A percentile compares a stretch with the other conserved stretches of the same genome.
Conservation (phyloP, 2,888 invertebrate species). For the Copidosoma aretas region DNA sequence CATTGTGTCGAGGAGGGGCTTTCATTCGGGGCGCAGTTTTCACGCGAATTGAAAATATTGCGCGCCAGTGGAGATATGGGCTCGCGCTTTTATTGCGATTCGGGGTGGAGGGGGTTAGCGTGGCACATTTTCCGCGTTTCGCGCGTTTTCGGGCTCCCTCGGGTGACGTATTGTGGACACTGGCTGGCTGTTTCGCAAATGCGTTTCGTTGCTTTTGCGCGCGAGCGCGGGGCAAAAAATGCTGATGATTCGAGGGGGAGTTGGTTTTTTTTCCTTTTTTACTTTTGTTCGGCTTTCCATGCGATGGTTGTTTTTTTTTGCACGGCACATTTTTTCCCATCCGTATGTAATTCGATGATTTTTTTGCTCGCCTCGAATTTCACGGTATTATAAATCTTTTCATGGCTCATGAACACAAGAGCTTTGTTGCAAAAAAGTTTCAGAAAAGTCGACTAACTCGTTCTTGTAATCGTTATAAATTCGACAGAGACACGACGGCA, state of each 20-base stretch:
- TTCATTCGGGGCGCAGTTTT: slow-evolving; percentile 19
- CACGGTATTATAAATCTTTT: no score
- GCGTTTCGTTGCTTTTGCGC: not conserved
- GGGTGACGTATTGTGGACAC: slow-evolving; percentile 22
- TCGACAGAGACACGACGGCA: no score
- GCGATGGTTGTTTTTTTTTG: slow-evolving; percentile 9
- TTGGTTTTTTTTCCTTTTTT: not conserved
- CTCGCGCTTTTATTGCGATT: slow-evolving; percentile 21
- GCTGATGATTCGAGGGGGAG: slow-evolving; percentile 25
- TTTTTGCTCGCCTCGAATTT: no score
- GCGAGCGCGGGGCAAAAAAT: slow-evolving; percentile 18
- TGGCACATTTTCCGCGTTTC: slow-evolving; percentile 36
- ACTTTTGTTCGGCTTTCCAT: slow-evolving; percentile 6
- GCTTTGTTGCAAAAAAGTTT: no score
- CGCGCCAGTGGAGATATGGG: not conserved
- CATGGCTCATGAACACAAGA: no score
- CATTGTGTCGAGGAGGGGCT: slow-evolving; percentile 10
- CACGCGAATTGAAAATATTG: slow-evolving; percentile 35
- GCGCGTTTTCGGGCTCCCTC: slow-evolving; percentile 29
- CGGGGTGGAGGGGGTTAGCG: not conserved
- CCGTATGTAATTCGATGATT: no score
- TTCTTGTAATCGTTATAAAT: no score
- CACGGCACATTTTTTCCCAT: not conserved
- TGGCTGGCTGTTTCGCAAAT: no score
- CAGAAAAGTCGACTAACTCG: no score